Percentiles rank a stretch among this genome's conserved stretches.
These are phyloP conservation scores for Brenthis hecate DNA, from an alignment of 2,888 invertebrate genomes.

Conservation along the genomic window DNA sequence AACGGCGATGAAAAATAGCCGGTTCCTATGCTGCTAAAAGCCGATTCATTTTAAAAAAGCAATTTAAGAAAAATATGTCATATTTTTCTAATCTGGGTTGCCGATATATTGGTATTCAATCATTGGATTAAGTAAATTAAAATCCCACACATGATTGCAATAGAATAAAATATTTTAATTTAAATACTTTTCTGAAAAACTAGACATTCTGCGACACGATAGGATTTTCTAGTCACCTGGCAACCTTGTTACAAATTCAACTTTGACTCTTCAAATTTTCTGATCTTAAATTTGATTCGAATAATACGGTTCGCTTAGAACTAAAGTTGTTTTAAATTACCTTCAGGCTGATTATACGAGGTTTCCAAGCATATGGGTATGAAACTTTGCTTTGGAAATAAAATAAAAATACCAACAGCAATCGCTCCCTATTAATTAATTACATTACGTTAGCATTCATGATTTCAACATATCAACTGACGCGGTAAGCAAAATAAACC, in stretches of 20 bases:
- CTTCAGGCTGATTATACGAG: background rate
- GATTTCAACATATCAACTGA: conserved; percentile 17
- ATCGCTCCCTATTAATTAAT: conserved; percentile 10
- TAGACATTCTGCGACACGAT: too few species aligned
- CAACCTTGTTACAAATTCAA: too few species aligned
- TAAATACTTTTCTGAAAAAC: too few species aligned
- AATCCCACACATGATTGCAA: too few species aligned
- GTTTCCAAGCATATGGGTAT: background rate
- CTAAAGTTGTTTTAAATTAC: background rate
- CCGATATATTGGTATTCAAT: background rate
- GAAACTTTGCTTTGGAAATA: background rate
- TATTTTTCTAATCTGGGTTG: background rate
- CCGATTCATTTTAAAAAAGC: conserved; percentile 35
- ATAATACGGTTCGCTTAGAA: too few species aligned
- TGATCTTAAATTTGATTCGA: too few species aligned
- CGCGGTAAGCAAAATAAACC: conserved; percentile 13
- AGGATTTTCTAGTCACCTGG: too few species aligned
- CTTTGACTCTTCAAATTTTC: too few species aligned
- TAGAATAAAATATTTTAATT: too few species aligned
- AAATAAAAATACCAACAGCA: conserved; percentile 9
- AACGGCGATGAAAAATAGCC: conserved; percentile 53
- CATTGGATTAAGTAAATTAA: too few species aligned
- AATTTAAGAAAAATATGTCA: background rate
- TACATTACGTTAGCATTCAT: conserved; percentile 19
- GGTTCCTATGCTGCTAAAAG: conserved; percentile 34